phyloP scores from a whole-genome alignment of 2,797 vertebrate species.

The Epinephelus coioides region DNA sequence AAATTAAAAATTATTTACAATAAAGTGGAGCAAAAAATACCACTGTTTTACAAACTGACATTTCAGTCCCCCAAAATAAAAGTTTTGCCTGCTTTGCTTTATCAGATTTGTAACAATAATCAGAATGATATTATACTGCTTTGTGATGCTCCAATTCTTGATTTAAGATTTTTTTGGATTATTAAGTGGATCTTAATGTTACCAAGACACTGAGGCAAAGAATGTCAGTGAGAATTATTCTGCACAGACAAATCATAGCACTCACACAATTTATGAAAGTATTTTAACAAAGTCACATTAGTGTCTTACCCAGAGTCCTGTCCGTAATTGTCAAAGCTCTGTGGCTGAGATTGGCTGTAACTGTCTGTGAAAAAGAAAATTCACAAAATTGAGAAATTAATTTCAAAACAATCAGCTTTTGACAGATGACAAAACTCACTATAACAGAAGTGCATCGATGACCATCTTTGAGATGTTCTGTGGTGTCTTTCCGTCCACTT shows the following conservation, averaged over 20 bases:
- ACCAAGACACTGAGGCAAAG: background rate
- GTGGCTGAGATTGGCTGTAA: slow-evolving; percentile 77
- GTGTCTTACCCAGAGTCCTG: slow-evolving; percentile 80
- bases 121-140: background rate
- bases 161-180: background rate
- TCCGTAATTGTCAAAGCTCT: slow-evolving; percentile 75
- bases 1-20: background rate
- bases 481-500: too few species aligned
- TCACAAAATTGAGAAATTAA: background rate
- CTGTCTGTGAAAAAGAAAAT: slow-evolving; percentile 54
- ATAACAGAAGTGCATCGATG: too few species aligned
- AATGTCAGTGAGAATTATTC: background rate
- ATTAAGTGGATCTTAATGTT: background rate
- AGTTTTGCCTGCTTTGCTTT: background rate
- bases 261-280: too few species aligned
- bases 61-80: background rate
- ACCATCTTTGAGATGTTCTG: too few species aligned
- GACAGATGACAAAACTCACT: too few species aligned
- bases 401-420: background rate
- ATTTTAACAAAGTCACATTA: background rate
- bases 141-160: background rate
- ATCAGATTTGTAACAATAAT: background rate
- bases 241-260: background rate
- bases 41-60: too few species aligned
- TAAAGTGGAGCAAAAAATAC: background rate